These are phyloP conservation scores for Hippoglossus hippoglossus DNA, from an alignment of 2,797 vertebrate genomes.

Conservation along the genomic window DNA sequence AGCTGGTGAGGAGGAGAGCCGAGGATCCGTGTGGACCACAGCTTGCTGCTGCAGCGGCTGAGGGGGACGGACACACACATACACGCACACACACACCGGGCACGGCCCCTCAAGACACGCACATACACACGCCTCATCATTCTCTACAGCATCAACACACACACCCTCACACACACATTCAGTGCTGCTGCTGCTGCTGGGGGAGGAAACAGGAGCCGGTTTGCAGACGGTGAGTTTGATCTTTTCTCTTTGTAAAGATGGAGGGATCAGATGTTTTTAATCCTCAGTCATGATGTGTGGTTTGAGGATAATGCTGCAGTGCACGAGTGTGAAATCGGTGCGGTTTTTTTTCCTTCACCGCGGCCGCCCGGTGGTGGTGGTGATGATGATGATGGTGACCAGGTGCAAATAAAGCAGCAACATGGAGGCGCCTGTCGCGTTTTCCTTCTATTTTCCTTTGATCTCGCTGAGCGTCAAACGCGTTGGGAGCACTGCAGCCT, in stretches of 20 bases:
- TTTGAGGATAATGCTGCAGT: slow-evolving; percentile 67
- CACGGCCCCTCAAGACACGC: slow-evolving; percentile 45
- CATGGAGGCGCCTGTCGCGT: slow-evolving; percentile 46
- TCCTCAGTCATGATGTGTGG: not conserved
- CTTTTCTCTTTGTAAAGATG: not conserved
- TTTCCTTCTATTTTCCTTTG: not conserved
- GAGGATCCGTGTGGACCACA: slow-evolving; percentile 68
- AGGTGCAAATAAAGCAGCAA: slow-evolving; percentile 58
- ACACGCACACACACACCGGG: slow-evolving; percentile 31
- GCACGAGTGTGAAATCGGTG: slow-evolving; percentile 40
- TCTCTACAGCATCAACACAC: slow-evolving; percentile 44
- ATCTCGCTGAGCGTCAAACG: slow-evolving; percentile 15
- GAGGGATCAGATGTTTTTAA: not conserved
- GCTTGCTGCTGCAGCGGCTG: slow-evolving; percentile 77
- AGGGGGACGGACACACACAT: slow-evolving; percentile 56
- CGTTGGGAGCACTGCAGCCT: slow-evolving; percentile 24
- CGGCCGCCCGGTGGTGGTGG: slow-evolving; percentile 49
- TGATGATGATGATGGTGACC: slow-evolving; percentile 16
- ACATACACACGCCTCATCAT: slow-evolving; percentile 37
- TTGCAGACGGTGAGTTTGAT: slow-evolving; percentile 63
- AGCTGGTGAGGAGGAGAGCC: slow-evolving; percentile 63
- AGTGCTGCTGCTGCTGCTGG: slow-evolving; percentile 6
- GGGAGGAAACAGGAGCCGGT: slow-evolving; percentile 33
- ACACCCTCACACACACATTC: not conserved
- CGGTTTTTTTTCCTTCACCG: slow-evolving; percentile 26